phyloP scores from a whole-genome alignment of 2,113 vertebrate genomes.

The Phylloscopus trochiloides region DNA sequence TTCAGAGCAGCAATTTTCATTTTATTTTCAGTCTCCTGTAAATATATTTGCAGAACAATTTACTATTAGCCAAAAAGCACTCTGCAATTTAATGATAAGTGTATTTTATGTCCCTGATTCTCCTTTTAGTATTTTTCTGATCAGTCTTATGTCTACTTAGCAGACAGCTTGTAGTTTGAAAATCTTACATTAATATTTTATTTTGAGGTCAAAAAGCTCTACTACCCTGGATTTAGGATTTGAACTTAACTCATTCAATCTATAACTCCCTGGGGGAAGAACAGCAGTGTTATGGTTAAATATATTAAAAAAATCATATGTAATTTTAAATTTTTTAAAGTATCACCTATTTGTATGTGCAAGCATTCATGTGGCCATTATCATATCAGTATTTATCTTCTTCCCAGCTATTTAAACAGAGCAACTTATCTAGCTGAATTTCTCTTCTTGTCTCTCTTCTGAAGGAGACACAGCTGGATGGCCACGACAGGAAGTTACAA shows the following conservation, averaged over 20 bases:
- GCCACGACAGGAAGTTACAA: neutral
- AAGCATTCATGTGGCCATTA: neutral
- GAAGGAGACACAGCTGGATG: neutral
- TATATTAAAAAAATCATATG: neutral
- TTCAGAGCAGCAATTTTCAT: neutral
- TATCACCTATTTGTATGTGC: neutral
- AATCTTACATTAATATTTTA: neutral
- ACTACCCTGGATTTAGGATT: neutral
- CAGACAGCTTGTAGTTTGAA: neutral
- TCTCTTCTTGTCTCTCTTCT: neutral
- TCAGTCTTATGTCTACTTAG: neutral
- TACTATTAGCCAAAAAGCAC: neutral
- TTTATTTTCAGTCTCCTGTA: neutral
- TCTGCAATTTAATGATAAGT: neutral
- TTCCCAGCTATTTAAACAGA: neutral
- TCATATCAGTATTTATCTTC: neutral
- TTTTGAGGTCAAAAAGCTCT: neutral
- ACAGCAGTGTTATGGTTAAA: neutral
- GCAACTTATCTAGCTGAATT: neutral
- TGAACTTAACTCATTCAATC: neutral
- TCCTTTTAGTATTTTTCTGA: neutral
- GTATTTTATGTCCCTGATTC: neutral
- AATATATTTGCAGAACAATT: constrained; percentile 6
- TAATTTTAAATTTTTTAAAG: neutral
- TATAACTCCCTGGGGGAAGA: neutral